Base-by-base conservation (phyloP, 2,888 invertebrate genomes). In the Drosophila bunnanda region DNA sequence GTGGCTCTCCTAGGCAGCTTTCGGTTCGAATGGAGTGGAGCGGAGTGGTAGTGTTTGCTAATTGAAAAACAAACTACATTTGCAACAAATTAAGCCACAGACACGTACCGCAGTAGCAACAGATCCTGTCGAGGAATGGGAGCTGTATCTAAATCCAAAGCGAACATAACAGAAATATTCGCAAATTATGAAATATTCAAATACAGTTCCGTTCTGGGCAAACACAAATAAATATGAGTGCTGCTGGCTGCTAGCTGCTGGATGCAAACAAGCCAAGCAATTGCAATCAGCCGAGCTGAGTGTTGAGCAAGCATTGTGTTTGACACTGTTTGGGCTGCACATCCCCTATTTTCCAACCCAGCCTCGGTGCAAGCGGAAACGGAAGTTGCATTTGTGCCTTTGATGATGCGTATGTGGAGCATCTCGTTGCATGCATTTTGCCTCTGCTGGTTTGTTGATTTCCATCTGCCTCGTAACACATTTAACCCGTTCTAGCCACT, bases 301-400 rank as follows among this genome's bases (percentile, higher is more conserved):
- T 83, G 83, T 80, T 83, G 75, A 80, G 86, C 88, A 88, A 88
- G 88, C 76, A 82, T 88, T 88, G 85, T 88, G 88, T 53, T 80
- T 83, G 83, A 82, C 83, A 88, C 81, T 80, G 70, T 77, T 38
- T 34, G 39, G 55, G 55, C 38, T n/a, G 22, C 67, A 32, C 67
- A 9, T 36, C 34, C 32, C 15, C 39, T 22, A 17, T 44, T 36
- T 36, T 25, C 28, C 8, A 8, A 17, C 30, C 38, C 43, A 34
- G n/a, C 36, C 36, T 20, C 41, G 53, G 50, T 43, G 75, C 75
- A 57, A 75, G 58, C 74, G 74, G 74, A 87, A 85, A 73, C 76
- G 88, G 82, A 79, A 76, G 80, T 70, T 82, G 82, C 88, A 83
- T 83, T 87, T 69, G 60, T 79, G 85, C 79, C 70, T 84, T 82